These are phyloP conservation scores for Globia sparganii DNA, from an alignment of 2,888 invertebrate species.

Conservation along the genomic window DNA sequence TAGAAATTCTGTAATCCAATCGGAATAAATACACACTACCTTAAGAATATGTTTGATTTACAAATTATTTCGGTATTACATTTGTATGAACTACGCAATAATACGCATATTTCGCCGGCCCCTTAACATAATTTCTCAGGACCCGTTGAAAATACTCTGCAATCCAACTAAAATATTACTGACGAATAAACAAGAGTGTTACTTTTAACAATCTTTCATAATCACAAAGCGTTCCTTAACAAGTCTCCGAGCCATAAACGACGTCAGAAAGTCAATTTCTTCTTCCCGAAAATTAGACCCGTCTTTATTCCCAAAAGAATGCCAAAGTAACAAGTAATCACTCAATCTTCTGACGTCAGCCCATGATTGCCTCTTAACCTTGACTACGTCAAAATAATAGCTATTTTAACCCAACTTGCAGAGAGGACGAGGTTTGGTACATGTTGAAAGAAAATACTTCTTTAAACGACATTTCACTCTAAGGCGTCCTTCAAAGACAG, in stretches of 20 bases:
- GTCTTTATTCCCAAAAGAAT: conserved; percentile 44
- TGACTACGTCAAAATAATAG: conserved; percentile 35
- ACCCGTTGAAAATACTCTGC: conserved; percentile 8
- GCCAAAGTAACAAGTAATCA: conserved; percentile 46
- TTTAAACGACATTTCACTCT: conserved; percentile 11
- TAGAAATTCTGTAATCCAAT: no score
- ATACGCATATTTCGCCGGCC: no score
- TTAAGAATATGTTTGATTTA: no score
- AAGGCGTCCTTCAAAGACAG: not conserved
- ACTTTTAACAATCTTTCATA: conserved; percentile 4
- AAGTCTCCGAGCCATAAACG: conserved; percentile 18
- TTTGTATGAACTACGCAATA: no score
- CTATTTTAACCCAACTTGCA: conserved; percentile 22
- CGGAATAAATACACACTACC: no score
- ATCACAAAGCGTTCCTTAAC: conserved; percentile 34
- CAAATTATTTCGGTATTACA: no score
- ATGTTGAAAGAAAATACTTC: not conserved
- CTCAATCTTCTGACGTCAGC: conserved; percentile 47
- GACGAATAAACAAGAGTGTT: not conserved
- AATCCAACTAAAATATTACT: not conserved
- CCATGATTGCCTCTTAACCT: conserved; percentile 50
- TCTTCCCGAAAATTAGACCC: conserved; percentile 30
- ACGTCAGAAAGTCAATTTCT: conserved; percentile 45
- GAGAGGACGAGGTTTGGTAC: conserved; percentile 2
- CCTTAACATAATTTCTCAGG: not conserved